Percentiles rank a stretch among this genome's conserved stretches.
Evolutionary conservation across 1,140 invertebrate species (phyloP).

Genomic region (Heliconius nattereri): DNA sequence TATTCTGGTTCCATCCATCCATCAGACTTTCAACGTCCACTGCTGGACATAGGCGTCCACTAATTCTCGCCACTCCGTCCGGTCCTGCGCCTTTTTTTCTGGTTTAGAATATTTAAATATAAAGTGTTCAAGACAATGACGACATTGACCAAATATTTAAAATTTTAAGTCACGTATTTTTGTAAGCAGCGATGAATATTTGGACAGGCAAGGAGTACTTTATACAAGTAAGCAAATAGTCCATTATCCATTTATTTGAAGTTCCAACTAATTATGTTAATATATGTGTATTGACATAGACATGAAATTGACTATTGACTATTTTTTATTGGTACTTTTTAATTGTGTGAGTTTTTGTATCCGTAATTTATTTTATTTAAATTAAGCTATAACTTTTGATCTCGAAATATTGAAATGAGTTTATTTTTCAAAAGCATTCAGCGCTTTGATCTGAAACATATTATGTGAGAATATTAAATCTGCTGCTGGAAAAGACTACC

Average conservation of each 20-base stretch:
- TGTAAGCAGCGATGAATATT: background rate
- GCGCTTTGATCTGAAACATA: too few species aligned
- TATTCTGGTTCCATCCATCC: too few species aligned
- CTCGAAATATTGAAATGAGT: background rate
- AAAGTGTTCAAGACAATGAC: background rate
- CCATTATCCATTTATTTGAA: background rate
- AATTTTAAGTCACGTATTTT: background rate
- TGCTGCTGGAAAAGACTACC: too few species aligned
- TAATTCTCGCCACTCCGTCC: too few species aligned
- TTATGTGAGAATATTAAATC: too few species aligned
- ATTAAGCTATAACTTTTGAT: background rate
- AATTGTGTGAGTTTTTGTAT: too few species aligned
- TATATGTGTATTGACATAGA: background rate
- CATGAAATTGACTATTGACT: background rate
- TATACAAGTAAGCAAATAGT: background rate
- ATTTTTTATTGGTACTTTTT: background rate
- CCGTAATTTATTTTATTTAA: too few species aligned
- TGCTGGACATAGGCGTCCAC: too few species aligned
- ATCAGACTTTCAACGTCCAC: too few species aligned
- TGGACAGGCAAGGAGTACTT: background rate
- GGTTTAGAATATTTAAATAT: too few species aligned
- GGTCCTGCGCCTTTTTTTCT: too few species aligned
- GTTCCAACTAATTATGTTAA: background rate
- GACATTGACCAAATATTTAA: slow-evolving; percentile 3
- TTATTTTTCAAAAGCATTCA: background rate